phyloP scores from a whole-genome alignment of 2,797 vertebrate genomes.

The Pteropus rufus region DNA sequence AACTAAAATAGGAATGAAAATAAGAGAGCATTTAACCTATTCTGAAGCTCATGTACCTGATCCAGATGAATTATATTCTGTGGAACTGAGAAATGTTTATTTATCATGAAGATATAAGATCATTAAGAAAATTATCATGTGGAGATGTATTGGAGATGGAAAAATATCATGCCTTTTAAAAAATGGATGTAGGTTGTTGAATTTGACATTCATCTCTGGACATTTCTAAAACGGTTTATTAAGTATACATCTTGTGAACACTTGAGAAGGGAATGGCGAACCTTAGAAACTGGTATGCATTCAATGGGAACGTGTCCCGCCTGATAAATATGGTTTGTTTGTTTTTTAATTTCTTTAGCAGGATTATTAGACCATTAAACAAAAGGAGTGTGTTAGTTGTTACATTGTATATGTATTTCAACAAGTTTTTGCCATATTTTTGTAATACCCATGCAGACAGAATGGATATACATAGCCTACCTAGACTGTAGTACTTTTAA shows the following conservation, averaged over 20 bases:
- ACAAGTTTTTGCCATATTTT: not conserved
- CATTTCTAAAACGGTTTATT: not conserved
- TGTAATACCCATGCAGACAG: not conserved
- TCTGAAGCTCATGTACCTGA: not conserved
- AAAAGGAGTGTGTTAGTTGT: not conserved
- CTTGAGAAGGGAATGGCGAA: not conserved
- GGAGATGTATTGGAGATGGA: not conserved
- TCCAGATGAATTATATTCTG: not conserved
- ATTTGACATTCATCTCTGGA: not conserved
- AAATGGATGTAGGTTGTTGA: not conserved
- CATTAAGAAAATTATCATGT: not conserved
- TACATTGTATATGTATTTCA: not conserved
- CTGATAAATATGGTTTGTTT: not conserved
- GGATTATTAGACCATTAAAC: not conserved
- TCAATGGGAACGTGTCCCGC: not conserved
- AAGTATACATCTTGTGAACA: not conserved
- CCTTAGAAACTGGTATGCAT: not conserved
- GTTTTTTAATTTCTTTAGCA: not conserved
- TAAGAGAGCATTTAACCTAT: not conserved
- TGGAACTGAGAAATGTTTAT: not conserved
- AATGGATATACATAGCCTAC: not conserved
- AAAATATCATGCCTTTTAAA: not conserved
- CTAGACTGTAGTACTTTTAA: not conserved
- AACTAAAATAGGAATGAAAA: slow-evolving; percentile 3
- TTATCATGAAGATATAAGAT: not conserved